Conservation (phyloP, 2,888 invertebrate genomes). For the Drepana falcataria region DNA sequence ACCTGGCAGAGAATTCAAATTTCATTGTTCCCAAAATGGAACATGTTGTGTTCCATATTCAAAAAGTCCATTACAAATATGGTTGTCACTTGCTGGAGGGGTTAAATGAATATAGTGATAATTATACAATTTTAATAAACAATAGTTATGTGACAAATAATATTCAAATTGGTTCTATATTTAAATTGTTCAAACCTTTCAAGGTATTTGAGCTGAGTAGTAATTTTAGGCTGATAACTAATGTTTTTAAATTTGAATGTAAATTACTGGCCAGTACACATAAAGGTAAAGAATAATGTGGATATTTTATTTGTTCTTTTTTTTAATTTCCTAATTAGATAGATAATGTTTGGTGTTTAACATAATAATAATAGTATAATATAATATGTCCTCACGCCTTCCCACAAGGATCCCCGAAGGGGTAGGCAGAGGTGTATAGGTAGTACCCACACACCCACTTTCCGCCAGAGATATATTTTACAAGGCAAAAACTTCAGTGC, state of each 20-base stretch:
- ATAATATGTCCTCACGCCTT: too few species aligned
- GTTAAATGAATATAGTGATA: constrained; percentile 33
- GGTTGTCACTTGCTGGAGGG: constrained; percentile 48
- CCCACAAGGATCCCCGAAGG: too few species aligned
- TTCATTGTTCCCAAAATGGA: constrained; percentile 58
- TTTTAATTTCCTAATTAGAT: too few species aligned
- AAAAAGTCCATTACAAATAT: constrained; percentile 45
- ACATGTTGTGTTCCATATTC: constrained; percentile 39
- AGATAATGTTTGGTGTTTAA: too few species aligned
- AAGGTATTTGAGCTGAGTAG: constrained; percentile 30
- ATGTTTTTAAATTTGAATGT: constrained; percentile 65
- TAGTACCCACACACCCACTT: too few species aligned
- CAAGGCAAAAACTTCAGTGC: too few species aligned
- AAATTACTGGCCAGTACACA: constrained; percentile 6
- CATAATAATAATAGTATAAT: too few species aligned
- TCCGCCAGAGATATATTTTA: too few species aligned
- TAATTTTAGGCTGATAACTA: constrained; percentile 44
- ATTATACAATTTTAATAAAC: constrained; percentile 50
- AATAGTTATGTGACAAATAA: constrained; percentile 35
- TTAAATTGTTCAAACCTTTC: constrained; percentile 59
- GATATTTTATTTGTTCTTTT: too few species aligned
- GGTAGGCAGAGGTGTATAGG: too few species aligned
- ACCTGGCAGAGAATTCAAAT: constrained; percentile 60
- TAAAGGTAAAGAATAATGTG: too few species aligned
- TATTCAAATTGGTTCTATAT: constrained; percentile 30